Evolutionary conservation across 2,113 vertebrate species (phyloP), one percentile per base, ranked within the genome.

Genomic region (Oriolus oriolus): DNA sequence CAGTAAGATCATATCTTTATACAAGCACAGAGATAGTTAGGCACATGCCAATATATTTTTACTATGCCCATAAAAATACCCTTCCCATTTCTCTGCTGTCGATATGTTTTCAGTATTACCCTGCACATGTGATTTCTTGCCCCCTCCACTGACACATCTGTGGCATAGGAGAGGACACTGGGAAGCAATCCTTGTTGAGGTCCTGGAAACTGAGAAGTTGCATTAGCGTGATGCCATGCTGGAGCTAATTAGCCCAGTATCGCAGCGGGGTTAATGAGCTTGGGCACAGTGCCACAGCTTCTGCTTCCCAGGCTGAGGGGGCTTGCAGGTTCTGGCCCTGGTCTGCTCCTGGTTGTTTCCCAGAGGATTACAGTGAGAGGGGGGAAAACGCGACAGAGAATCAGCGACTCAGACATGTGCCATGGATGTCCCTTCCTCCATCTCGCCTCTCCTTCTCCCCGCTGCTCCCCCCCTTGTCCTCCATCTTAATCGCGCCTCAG

Each of bases 91-190:
- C 61, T 80, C 33, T 63, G 28, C 70, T 85, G 6, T 30, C 41
- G 44, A 7, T 50, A 0, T 52, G 23, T 61, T 65, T 74, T 49
- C 59, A 59, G 27, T 33, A 44, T 54, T 56, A 14, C 11, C 15
- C 26, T 0, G 1, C 17, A 37, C 11, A 15, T 0, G 1, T 39
- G 65, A 68, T 71, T 84, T 77, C 64, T 81, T 59, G 12, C 2
- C 23, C 13, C 20, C 9, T 21, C 2, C 13, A 2, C 31, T 22
- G 26, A 8, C n/a, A 45, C 12, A 66, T 50, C 59, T 7, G 4
- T 1, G 10, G 42, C n/a, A 39, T 23, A 42, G 56, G 44, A 69
- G 19, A 11, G 11, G 31, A 44, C 27, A 42, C 11, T 24, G 52
- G 52, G 56, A 61, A 90, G 31, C 0, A 15, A 59, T 84, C 21